A percentile compares a stretch with the other conserved stretches of the same genome.
phyloP scores from a whole-genome alignment of 2,888 invertebrate genomes.

The Trissonchulus sp. region DNA sequence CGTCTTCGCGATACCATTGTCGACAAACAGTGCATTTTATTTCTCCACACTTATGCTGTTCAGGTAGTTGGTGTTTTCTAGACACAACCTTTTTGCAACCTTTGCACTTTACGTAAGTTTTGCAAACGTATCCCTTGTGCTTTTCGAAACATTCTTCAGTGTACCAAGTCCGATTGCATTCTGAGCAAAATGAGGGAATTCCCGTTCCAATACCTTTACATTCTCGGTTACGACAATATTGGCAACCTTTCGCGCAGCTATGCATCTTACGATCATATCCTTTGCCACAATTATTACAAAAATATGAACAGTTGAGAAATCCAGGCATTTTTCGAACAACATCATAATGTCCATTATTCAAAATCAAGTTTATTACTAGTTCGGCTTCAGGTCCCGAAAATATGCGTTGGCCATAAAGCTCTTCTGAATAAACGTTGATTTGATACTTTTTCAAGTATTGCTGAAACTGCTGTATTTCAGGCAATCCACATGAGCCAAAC shows the following conservation, averaged over 20 bases:
- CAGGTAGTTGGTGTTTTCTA: not conserved
- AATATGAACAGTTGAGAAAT: not conserved
- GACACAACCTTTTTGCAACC: not conserved
- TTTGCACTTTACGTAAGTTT: not conserved
- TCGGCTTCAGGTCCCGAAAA: constrained; percentile 3
- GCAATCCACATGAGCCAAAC: not conserved
- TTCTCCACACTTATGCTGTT: not conserved
- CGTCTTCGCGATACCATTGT: not conserved
- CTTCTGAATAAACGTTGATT: constrained; percentile 1
- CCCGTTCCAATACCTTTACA: too few species aligned
- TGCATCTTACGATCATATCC: not conserved
- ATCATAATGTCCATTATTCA: constrained; percentile 13
- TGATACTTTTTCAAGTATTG: not conserved
- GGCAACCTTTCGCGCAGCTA: not conserved
- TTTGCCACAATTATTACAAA: not conserved
- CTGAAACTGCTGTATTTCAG: not conserved
- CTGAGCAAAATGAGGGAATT: too few species aligned
- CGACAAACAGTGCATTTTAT: not conserved
- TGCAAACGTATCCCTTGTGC: not conserved
- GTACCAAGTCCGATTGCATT: not conserved
- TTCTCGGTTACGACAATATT: not conserved
- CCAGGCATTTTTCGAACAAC: not conserved
- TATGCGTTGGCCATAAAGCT: constrained; percentile 9
- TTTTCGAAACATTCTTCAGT: not conserved
- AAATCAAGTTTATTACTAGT: not conserved